Base-by-base conservation (phyloP, 2,797 vertebrate genomes). In the Tapera naevia region DNA sequence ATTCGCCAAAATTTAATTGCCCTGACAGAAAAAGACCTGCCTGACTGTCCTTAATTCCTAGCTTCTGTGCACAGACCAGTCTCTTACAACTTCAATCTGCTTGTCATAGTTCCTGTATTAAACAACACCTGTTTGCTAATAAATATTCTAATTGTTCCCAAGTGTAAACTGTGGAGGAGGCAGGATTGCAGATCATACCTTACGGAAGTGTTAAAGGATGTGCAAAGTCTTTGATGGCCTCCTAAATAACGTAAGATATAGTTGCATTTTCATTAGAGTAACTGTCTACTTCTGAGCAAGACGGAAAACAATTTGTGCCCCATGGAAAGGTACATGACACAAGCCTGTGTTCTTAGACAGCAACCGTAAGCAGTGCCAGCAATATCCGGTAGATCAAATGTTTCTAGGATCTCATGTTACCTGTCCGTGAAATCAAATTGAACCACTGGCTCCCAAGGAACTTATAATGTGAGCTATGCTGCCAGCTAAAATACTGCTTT, bases 381-480 rank as follows among this genome's bases (percentile, higher is more conserved):
- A 88, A 86, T 91, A 83, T 88, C 66, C 11, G 1, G 71, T 2
- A 80, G 81, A 86, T 88, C 83, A 90, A 69, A 50, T 80, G 60
- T 74, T 94, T 72, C 61, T 30, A 48, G 58, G 70, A 57, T 94
- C 94, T 94, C 62, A 0, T 37, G 79, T 93, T 93, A 89, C 84
- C 57, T 51, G 69, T 62, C 75, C 93, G 89, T 88, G 91, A 94
- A 96, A 92, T 94, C 81, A 86, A 57, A 86, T 50, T 74, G 69
- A 91, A 74, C 50, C 7, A 4, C 79, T 69, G 79, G 58, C 54
- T 95, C 75, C 65, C 39, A 56, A 65, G 54, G 57, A 95, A 78
- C 48, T 67, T 54, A 22, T 0, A 81, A 83, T 0, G 0, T 57
- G 46, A 54, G 50, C n/a, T 64, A 58, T 2, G 0, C 80, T 80